Percentiles rank a stretch among this genome's conserved stretches.
phyloP scores from a whole-genome alignment of 2,888 invertebrate species.

The Tanytarsus gracilentus region DNA sequence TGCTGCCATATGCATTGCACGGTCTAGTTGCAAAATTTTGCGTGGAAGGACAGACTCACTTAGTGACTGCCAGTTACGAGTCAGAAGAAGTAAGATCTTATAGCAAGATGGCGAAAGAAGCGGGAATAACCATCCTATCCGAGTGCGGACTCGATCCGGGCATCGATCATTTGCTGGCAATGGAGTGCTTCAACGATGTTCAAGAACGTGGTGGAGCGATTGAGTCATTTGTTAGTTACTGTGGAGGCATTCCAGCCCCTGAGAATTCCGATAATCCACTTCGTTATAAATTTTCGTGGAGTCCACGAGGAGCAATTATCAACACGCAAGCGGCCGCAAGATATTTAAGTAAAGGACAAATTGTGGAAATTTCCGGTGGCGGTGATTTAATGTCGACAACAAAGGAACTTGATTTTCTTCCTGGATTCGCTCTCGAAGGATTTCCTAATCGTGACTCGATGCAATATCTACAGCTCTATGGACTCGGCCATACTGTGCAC shows the following conservation, averaged over 20 bases:
- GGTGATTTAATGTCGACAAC: conserved; percentile 81
- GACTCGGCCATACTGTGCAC: conserved; percentile 69
- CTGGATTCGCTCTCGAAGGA: conserved; percentile 93
- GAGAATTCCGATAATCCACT: conserved; percentile 88
- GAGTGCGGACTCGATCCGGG: conserved; percentile 98
- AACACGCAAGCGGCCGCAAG: conserved; percentile 86
- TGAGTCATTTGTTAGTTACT: conserved; percentile 92
- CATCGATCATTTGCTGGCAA: conserved; percentile 93
- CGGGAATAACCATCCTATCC: conserved; percentile 88
- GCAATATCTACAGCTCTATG: conserved; percentile 77
- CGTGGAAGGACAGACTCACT: conserved; percentile 73
- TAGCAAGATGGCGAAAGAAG: conserved; percentile 74
- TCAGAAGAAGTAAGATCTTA: conserved; percentile 72
- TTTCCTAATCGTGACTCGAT: conserved; percentile 96
- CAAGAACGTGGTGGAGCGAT: conserved; percentile 82
- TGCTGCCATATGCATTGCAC: conserved; percentile 86
- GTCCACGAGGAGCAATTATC: conserved; percentile 82
- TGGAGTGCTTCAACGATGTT: conserved; percentile 93
- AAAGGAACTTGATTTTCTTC: conserved; percentile 76
- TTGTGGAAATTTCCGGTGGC: conserved; percentile 80
- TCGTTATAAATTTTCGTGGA: conserved; percentile 94
- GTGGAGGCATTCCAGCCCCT: conserved; percentile 95
- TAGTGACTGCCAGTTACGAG: conserved; percentile 95
- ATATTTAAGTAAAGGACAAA: conserved; percentile 71
- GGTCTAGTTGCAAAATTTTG: conserved; percentile 78